These are phyloP conservation scores for Drosophila ambigua DNA, from an alignment of 1,140 invertebrate species.

Conservation along the genomic window DNA sequence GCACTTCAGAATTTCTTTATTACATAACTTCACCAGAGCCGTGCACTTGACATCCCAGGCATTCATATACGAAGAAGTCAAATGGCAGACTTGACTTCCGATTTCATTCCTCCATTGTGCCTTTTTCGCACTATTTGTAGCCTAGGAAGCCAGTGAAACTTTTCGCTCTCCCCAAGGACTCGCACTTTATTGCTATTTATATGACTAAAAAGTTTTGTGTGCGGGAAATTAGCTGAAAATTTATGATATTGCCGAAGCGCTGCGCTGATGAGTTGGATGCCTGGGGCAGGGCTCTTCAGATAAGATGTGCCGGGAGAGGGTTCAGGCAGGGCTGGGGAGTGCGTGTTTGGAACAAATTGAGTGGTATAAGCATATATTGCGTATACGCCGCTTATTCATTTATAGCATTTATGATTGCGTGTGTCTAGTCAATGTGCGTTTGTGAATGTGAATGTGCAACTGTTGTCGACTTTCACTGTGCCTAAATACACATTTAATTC, in stretches of 20 bases:
- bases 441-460: constrained; percentile 32
- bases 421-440: constrained; percentile 33
- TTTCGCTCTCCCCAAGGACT: constrained; percentile 22
- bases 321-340: constrained; percentile 29
- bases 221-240: constrained; percentile 68
- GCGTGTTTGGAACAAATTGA: constrained; percentile 66
- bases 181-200: constrained; percentile 46
- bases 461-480: constrained; percentile 55
- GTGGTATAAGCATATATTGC: constrained; percentile 63
- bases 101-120: constrained; percentile 37
- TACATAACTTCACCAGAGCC: constrained; percentile 20
- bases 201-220: constrained; percentile 68
- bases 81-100: constrained; percentile 17
- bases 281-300: constrained; percentile 30
- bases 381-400: constrained; percentile 59
- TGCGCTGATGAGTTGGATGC: constrained; percentile 6
- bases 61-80: constrained; percentile 6
- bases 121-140: constrained; percentile 1
- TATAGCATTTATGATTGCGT: constrained; percentile 33
- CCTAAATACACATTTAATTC: constrained; percentile 42
- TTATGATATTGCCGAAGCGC: constrained; percentile 46
- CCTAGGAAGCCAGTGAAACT: constrained; percentile 22
- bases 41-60: constrained; percentile 14
- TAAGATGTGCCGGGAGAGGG: constrained; percentile 21
- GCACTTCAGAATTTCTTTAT: constrained; percentile 26